Evolutionary conservation across 2,888 invertebrate genomes (phyloP).

Genomic region (Fabriciana adippe): DNA sequence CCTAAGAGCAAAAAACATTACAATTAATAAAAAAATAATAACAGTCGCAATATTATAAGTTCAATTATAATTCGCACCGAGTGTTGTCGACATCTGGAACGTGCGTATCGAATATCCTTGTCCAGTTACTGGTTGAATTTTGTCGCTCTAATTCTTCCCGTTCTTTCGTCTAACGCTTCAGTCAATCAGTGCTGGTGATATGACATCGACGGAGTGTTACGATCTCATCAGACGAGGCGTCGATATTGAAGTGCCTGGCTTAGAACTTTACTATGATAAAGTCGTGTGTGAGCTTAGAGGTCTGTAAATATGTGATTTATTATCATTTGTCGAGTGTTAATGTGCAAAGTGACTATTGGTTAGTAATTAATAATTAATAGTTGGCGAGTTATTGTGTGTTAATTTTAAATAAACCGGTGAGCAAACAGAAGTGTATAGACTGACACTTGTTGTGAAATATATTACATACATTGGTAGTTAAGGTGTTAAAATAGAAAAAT

Average conservation of each 20-base stretch:
- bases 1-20: conserved; percentile 3
- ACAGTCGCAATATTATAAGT: conserved; percentile 34
- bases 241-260: conserved; percentile 77
- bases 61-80: conserved; percentile 62
- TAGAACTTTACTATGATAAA: conserved; percentile 82
- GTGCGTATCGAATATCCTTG: conserved; percentile 78
- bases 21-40: conserved; percentile 26
- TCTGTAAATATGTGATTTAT: conserved; percentile 54
- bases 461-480: too few species aligned
- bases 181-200: conserved; percentile 63
- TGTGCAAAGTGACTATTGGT: conserved; percentile 1
- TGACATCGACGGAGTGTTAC: conserved; percentile 79
- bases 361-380: background rate
- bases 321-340: background rate
- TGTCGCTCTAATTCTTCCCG: conserved; percentile 79
- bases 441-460: too few species aligned
- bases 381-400: background rate
- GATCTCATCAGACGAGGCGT: conserved; percentile 77
- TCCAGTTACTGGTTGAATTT: conserved; percentile 69
- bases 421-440: too few species aligned
- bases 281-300: conserved; percentile 83
- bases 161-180: conserved; percentile 61
- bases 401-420: too few species aligned
- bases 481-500: too few species aligned
- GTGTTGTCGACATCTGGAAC: conserved; percentile 74